Percentiles rank a stretch among this genome's conserved stretches.
Conservation (phyloP, 2,888 invertebrate species). For the Ophion slaviceki region DNA sequence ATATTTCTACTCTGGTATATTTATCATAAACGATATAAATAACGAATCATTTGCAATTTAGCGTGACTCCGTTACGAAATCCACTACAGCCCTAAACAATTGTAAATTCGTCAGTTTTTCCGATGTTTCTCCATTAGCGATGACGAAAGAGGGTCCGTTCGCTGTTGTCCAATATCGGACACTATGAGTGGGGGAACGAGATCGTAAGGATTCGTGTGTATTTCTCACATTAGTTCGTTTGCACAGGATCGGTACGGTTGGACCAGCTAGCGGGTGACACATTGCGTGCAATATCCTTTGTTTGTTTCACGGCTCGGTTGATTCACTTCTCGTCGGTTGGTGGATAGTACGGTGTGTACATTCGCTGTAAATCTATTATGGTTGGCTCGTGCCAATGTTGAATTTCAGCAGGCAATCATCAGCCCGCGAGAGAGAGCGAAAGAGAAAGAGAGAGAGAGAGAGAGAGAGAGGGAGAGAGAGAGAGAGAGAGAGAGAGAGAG, state of each 20-base stretch:
- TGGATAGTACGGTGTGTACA: constrained; percentile 66
- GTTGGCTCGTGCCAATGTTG: constrained; percentile 50
- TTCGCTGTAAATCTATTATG: constrained; percentile 76
- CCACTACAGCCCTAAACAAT: neutral
- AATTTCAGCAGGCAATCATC: constrained; percentile 49
- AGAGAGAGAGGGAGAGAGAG: neutral
- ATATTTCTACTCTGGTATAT: too few species aligned
- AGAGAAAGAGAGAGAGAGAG: too few species aligned
- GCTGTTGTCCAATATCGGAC: constrained; percentile 76
- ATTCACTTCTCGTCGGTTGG: constrained; percentile 71
- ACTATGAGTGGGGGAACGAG: constrained; percentile 66
- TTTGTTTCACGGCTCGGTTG: constrained; percentile 78
- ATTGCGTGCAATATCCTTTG: constrained; percentile 81
- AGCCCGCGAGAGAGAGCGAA: neutral
- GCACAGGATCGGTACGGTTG: constrained; percentile 76
- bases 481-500: too few species aligned
- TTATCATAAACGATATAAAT: too few species aligned
- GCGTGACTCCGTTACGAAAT: neutral
- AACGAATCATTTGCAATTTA: too few species aligned
- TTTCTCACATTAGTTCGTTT: constrained; percentile 82
- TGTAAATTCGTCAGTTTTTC: neutral
- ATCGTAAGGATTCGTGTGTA: constrained; percentile 75
- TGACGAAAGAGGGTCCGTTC: constrained; percentile 38
- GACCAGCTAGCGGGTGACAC: constrained; percentile 73
- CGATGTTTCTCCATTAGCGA: neutral